Percentiles rank a stretch among this genome's conserved stretches.
Conservation (phyloP, 2,888 invertebrate genomes). For the Mythimna albipuncta region DNA sequence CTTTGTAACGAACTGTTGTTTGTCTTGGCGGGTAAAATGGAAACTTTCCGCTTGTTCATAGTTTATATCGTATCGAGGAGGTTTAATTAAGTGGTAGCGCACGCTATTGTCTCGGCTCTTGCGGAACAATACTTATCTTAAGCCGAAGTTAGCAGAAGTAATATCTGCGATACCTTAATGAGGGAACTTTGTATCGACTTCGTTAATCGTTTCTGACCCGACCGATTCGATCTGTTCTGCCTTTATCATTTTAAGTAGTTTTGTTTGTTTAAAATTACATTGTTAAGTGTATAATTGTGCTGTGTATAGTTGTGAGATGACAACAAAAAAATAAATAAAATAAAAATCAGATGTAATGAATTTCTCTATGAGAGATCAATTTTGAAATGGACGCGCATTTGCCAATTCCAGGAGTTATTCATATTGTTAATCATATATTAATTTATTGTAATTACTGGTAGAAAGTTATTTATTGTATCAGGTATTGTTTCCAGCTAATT, state of each 20-base stretch:
- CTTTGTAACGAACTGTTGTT: slow-evolving; percentile 63
- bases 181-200: slow-evolving; percentile 90
- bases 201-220: slow-evolving; percentile 86
- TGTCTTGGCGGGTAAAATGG: slow-evolving; percentile 78
- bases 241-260: slow-evolving; percentile 63
- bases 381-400: slow-evolving; percentile 84
- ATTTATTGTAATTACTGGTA: slow-evolving; percentile 64
- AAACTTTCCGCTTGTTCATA: slow-evolving; percentile 79
- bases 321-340: slow-evolving; percentile 68
- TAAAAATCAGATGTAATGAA: slow-evolving; percentile 58
- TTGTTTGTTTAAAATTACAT: slow-evolving; percentile 58
- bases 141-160: slow-evolving; percentile 87
- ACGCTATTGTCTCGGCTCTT: slow-evolving; percentile 87
- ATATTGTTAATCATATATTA: slow-evolving; percentile 45
- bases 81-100: slow-evolving; percentile 88
- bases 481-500: slow-evolving; percentile 50
- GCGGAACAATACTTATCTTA: slow-evolving; percentile 88
- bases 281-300: slow-evolving; percentile 57
- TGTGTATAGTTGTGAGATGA: slow-evolving; percentile 63
- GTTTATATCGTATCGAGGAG: slow-evolving; percentile 79
- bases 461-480: slow-evolving; percentile 63
- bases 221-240: slow-evolving; percentile 67
- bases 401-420: slow-evolving; percentile 69
- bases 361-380: slow-evolving; percentile 72
- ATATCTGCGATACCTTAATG: slow-evolving; percentile 90